phyloP scores from a whole-genome alignment of 1,140 invertebrate genomes.

The Mactra quadrangularis region DNA sequence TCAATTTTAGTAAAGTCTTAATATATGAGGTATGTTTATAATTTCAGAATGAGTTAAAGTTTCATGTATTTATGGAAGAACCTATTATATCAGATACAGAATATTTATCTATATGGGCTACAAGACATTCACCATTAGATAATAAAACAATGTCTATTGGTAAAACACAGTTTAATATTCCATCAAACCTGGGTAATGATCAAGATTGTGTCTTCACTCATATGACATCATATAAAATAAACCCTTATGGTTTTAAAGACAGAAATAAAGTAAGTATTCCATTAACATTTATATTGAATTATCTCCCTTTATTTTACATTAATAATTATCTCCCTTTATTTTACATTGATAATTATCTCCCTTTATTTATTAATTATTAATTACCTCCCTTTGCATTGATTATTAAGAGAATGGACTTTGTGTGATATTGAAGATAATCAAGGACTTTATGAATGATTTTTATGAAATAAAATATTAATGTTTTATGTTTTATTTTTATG shows the following conservation, averaged over 20 bases:
- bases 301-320: not conserved
- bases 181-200: constrained; percentile 23
- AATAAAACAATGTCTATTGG: constrained; percentile 27
- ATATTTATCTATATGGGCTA: constrained; percentile 46
- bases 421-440: too few relatives aligned
- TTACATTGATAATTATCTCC: too few relatives aligned
- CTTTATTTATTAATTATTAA: too few relatives aligned
- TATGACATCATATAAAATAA: constrained; percentile 57
- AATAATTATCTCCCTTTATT: too few relatives aligned
- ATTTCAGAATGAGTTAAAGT: constrained; percentile 57
- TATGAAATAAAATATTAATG: too few relatives aligned
- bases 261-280: constrained; percentile 16
- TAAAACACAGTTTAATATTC: constrained; percentile 54
- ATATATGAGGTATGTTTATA: too few relatives aligned
- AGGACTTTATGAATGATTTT: too few relatives aligned
- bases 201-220: constrained; percentile 63
- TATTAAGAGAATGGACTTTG: too few relatives aligned
- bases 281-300: not conserved
- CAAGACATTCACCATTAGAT: constrained; percentile 17
- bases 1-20: too few relatives aligned
- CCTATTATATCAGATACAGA: constrained; percentile 46
- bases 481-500: too few relatives aligned
- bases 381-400: too few relatives aligned
- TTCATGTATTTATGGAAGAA: constrained; percentile 48
- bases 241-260: constrained; percentile 17